Base-by-base conservation (phyloP, 1,140 invertebrate genomes). In the Polypedilum vanderplanki region DNA sequence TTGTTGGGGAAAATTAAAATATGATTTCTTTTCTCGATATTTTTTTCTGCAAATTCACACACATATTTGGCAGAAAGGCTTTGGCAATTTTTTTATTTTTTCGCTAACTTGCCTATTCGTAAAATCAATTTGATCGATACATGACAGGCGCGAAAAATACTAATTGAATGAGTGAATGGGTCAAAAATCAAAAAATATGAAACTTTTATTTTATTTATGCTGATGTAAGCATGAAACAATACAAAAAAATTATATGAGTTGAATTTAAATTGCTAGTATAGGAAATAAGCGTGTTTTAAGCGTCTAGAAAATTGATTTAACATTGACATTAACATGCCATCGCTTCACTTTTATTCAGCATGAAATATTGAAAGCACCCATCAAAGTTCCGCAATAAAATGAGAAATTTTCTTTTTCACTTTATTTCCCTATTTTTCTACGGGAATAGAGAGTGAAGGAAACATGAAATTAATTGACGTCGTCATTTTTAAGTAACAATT, bases 1-100 rank as follows among this genome's bases (percentile, higher is more conserved):
- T n/a, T 57, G 46, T n/a, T 57, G 46, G 12, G 46, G 46, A 57
- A 57, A 57, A 57, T 57, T 57, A 57, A 57, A 57, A 57, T 57
- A 57, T 57, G 46, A 57, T 57, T 57, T 57, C n/a, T n/a, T n/a
- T 57, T 57, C 5, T 33, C 46, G n/a, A 57, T 57, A 57, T 4
- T 15, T 15, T 57, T 15, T 57, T 57, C 12, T 57, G 12, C 12
- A 3, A 57, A n/a, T 12, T n/a, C 46, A 57, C 41, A 46, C 9
- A 57, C 24, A 33, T 33, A 33, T 33, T 33, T 33, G 1, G 24
- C 24, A 57, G 15, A 57, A 57, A 15, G 10, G 12, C 24, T 33
- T 33, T 33, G 24, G 24, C 2, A 33, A 33, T 57, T 57, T 57
- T 57, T 46, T 46, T 46, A 46, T 10, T 15, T 12, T 57, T 57